phyloP scores from a whole-genome alignment of 2,888 invertebrate genomes.

The Zele albiditarsus region DNA sequence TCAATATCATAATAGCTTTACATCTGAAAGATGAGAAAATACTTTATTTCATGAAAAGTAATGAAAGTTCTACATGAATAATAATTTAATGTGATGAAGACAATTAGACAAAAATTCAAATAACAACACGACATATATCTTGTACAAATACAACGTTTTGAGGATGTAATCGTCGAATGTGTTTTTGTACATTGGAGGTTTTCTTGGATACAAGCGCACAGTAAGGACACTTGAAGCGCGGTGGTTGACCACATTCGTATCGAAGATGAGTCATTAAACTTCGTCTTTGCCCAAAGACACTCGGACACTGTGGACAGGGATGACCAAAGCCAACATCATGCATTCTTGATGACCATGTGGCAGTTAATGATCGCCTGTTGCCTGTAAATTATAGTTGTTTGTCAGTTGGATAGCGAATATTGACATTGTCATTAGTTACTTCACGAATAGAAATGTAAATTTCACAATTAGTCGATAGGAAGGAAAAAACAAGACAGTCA shows the following conservation, averaged over 20 bases:
- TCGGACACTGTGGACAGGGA: conserved; percentile 63
- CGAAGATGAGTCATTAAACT: conserved; percentile 60
- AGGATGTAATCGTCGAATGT: conserved; percentile 59
- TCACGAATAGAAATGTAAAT: neutral
- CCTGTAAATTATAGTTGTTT: conserved; percentile 49
- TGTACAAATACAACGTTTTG: conserved; percentile 56
- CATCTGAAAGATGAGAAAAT: neutral
- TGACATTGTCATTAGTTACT: neutral
- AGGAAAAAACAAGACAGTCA: neutral
- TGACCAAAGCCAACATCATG: conserved; percentile 34
- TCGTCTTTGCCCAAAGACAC: conserved; percentile 58
- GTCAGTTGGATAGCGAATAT: conserved; percentile 38
- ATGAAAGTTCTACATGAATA: neutral
- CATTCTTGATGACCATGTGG: conserved; percentile 4
- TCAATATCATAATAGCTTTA: neutral
- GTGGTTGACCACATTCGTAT: conserved; percentile 68
- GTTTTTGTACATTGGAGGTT: conserved; percentile 61
- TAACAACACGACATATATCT: conserved; percentile 48
- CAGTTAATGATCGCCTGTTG: conserved; percentile 35
- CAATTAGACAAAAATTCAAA: neutral
- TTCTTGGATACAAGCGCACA: conserved; percentile 65
- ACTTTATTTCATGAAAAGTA: neutral
- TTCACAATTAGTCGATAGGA: neutral
- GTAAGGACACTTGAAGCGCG: conserved; percentile 68
- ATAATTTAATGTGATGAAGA: neutral